A percentile compares a stretch with the other conserved stretches of the same genome.
These are phyloP conservation scores for Acanthiza pusilla DNA, from an alignment of 2,797 vertebrate species.

Conservation along the genomic window DNA sequence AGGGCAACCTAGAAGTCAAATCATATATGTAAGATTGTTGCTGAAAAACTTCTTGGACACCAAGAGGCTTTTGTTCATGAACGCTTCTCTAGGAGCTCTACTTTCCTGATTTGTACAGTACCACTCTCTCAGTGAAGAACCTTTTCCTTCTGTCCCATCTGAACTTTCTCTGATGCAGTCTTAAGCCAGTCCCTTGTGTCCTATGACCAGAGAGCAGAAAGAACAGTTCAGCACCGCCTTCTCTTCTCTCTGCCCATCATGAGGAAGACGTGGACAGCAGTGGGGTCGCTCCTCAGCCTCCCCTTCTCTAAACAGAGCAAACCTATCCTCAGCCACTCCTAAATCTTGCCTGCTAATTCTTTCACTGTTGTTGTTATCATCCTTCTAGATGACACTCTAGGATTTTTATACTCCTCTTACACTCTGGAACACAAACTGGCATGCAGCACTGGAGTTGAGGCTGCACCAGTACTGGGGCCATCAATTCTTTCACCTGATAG, in stretches of 20 bases:
- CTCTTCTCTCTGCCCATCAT: neutral
- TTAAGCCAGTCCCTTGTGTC: neutral
- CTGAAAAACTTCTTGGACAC: neutral
- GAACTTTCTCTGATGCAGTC: neutral
- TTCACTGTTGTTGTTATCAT: neutral
- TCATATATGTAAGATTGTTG: neutral
- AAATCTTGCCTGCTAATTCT: neutral
- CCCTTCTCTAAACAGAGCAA: neutral
- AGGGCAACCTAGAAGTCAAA: neutral
- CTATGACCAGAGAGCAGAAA: neutral
- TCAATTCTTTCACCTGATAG: rapidly evolving
- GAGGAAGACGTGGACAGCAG: neutral
- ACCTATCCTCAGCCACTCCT: neutral
- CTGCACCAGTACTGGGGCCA: neutral
- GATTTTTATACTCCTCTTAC: neutral
- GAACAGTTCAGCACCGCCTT: neutral
- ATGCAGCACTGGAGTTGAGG: neutral
- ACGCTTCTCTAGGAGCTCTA: neutral
- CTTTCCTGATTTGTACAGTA: neutral
- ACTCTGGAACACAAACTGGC: neutral
- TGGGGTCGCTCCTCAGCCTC: neutral
- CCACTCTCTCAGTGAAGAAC: neutral
- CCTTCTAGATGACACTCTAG: neutral
- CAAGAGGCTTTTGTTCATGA: neutral
- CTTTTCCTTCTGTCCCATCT: neutral